These are phyloP conservation scores for Globodera ellingtonae DNA, from an alignment of 1,140 invertebrate genomes.

Conservation along the genomic window DNA sequence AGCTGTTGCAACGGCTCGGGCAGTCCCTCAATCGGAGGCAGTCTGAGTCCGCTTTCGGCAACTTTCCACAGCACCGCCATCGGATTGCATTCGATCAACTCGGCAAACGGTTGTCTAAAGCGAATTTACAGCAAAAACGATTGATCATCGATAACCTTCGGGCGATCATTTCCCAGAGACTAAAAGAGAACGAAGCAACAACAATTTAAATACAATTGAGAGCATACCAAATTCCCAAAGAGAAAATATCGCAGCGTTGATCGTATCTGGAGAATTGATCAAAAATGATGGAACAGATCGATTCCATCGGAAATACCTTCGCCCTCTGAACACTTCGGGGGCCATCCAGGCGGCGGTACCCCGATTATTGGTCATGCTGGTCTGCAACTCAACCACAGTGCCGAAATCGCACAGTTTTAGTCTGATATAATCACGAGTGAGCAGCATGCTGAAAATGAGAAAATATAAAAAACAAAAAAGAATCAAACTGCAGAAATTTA, in stretches of 20 bases:
- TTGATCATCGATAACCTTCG: not conserved
- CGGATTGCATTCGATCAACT: slow-evolving; percentile 77
- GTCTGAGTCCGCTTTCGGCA: slow-evolving; percentile 71
- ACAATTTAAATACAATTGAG: too few relatives aligned
- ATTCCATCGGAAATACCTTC: slow-evolving; percentile 35
- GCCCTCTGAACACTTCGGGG: slow-evolving; percentile 74
- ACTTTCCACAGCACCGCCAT: slow-evolving; percentile 94
- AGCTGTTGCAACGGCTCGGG: slow-evolving; percentile 41
- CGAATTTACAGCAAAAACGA: not conserved
- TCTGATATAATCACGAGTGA: slow-evolving; percentile 81
- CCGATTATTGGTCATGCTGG: slow-evolving; percentile 85
- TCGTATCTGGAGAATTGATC: slow-evolving; percentile 73
- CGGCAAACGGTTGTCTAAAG: slow-evolving; percentile 76
- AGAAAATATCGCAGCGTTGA: slow-evolving; percentile 98
- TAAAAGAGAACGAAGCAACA: too few relatives aligned
- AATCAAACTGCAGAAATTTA: slow-evolving; percentile 45
- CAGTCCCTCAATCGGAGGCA: slow-evolving; percentile 29
- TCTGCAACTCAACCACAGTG: slow-evolving; percentile 72
- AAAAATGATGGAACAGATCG: not conserved
- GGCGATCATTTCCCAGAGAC: slow-evolving; percentile 72
- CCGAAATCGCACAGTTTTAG: slow-evolving; percentile 96
- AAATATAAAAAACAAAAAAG: slow-evolving; percentile 20
- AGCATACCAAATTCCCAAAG: slow-evolving; percentile 84
- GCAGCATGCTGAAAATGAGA: slow-evolving; percentile 72
- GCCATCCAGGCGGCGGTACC: slow-evolving; percentile 99